phyloP scores from a whole-genome alignment of 2,113 vertebrate genomes.

The Scortum barcoo region DNA sequence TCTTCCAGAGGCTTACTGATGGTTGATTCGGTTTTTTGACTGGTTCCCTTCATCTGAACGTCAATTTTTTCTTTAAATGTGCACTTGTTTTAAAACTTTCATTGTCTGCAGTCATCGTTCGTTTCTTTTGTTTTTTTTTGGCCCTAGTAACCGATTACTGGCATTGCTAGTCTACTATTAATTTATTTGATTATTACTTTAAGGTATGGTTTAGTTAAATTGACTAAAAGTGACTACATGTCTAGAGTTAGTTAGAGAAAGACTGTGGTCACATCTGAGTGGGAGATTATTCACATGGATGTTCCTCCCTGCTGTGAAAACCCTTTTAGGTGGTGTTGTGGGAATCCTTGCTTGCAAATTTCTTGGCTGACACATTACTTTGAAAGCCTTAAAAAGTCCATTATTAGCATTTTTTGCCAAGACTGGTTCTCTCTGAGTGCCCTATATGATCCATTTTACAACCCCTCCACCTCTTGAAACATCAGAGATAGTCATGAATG shows the following conservation, averaged over 20 bases:
- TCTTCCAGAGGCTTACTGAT: too few species aligned
- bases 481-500: constrained; percentile 31
- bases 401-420: background rate
- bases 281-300: constrained; percentile 16
- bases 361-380: constrained; percentile 9
- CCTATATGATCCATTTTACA: constrained; percentile 14
- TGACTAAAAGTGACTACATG: background rate
- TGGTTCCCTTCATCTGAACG: too few species aligned
- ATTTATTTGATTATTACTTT: too few species aligned
- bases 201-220: background rate
- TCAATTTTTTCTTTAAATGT: too few species aligned
- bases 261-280: background rate
- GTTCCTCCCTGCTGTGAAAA: constrained; percentile 3
- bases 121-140: too few species aligned
- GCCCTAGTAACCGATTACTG: too few species aligned
- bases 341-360: background rate
- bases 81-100: too few species aligned
- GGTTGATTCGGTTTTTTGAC: too few species aligned
- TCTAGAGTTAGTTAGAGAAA: background rate
- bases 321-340: constrained; percentile 6
- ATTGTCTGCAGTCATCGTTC: too few species aligned
- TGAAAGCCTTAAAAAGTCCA: constrained; percentile 37
- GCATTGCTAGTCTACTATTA: too few species aligned
- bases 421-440: constrained; percentile 39
- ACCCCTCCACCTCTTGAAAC: constrained; percentile 32